A percentile compares a stretch with the other conserved stretches of the same genome.
These are phyloP conservation scores for Scelioninae gen. 2 DNA, from an alignment of 2,888 invertebrate genomes.

Conservation along the genomic window DNA sequence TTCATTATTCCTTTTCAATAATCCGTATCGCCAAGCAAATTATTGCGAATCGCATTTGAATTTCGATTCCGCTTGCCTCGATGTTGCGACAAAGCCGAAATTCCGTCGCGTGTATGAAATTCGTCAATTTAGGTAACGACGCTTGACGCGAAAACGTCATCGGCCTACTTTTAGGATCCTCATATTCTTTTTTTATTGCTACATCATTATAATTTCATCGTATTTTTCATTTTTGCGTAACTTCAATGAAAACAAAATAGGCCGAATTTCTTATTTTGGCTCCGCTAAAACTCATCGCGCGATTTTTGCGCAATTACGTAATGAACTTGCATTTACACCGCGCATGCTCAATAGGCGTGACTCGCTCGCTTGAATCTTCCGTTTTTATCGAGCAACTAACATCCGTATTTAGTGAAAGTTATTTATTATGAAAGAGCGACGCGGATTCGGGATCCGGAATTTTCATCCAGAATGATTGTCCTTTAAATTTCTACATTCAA, in stretches of 20 bases:
- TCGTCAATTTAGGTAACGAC: slow-evolving; percentile 35
- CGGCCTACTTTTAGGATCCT: slow-evolving; percentile 39
- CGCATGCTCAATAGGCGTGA: slow-evolving; percentile 15
- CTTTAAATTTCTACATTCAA: no score
- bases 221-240: neutral
- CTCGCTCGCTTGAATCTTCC: slow-evolving; percentile 10
- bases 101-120: slow-evolving; percentile 9
- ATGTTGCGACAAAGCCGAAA: no score
- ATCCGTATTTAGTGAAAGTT: slow-evolving; percentile 46
- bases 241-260: neutral
- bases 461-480: neutral
- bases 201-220: slow-evolving; percentile 14
- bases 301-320: neutral
- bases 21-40: no score
- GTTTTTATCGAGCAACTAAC: slow-evolving; percentile 29
- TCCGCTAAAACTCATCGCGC: neutral
- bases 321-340: slow-evolving; percentile 13
- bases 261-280: neutral
- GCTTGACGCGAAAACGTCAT: slow-evolving; percentile 32
- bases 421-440: slow-evolving; percentile 34
- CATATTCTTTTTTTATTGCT: slow-evolving; percentile 41
- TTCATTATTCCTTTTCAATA: no score
- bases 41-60: no score
- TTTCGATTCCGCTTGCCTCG: no score
- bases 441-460: neutral